A percentile compares a stretch with the other conserved stretches of the same genome.
These are phyloP conservation scores for Dipus sagitta DNA, from an alignment of 2,797 vertebrate genomes.

Conservation along the genomic window DNA sequence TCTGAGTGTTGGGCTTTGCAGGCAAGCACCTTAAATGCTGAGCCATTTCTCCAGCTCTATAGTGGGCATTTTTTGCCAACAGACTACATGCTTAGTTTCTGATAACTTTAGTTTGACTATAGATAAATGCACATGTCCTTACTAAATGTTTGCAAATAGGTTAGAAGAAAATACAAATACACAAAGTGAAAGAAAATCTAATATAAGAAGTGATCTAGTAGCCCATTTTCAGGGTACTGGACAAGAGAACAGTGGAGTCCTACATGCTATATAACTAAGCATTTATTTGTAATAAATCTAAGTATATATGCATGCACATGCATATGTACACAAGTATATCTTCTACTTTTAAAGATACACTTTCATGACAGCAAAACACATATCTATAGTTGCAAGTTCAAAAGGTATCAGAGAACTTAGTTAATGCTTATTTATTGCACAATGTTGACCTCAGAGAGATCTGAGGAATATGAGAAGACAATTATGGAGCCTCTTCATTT, in stretches of 20 bases:
- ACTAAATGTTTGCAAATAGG: neutral
- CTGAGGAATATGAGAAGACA: neutral
- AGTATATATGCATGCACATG: neutral
- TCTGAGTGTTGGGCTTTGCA: too few relatives aligned
- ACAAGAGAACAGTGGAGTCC: too few relatives aligned
- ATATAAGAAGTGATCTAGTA: neutral
- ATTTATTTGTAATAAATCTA: neutral
- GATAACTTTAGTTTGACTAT: neutral
- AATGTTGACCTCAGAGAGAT: neutral
- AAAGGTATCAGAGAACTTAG: slow-evolving; percentile 1
- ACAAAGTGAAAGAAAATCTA: slow-evolving; percentile 17
- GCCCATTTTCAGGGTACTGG: neutral
- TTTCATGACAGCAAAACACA: neutral
- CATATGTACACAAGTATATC: neutral
- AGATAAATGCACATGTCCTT: neutral
- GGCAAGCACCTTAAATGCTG: too few relatives aligned
- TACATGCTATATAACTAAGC: neutral
- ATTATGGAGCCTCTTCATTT: neutral
- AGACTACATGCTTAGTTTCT: neutral
- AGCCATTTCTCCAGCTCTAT: too few relatives aligned
- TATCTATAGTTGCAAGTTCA: neutral
- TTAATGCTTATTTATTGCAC: neutral
- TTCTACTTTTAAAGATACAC: neutral
- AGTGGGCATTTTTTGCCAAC: neutral
- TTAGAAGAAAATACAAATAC: slow-evolving; percentile 12